Percentiles rank a stretch among this genome's conserved stretches.
phyloP scores from a whole-genome alignment of 1,140 invertebrate species.

The Brevipalpus yothersi region DNA sequence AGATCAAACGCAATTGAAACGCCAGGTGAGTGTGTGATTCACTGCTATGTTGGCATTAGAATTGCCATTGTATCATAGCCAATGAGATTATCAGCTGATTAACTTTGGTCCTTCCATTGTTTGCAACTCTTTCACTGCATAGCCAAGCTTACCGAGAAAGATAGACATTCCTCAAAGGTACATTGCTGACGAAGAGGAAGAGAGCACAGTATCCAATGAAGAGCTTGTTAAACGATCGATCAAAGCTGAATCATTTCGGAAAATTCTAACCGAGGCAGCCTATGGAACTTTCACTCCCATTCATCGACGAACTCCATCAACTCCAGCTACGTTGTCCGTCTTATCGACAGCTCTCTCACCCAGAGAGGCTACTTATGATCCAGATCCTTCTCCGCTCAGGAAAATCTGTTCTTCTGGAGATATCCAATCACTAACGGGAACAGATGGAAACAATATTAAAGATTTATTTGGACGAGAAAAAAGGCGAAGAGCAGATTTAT shows the following conservation, averaged over 20 bases:
- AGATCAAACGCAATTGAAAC: too few relatives aligned
- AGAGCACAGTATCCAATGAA: constrained; percentile 49
- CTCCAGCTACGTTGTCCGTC: not conserved
- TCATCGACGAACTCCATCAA: not conserved
- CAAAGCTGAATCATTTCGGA: constrained; percentile 70
- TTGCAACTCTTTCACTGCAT: not conserved
- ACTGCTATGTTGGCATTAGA: too few relatives aligned
- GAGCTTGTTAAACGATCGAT: constrained; percentile 41
- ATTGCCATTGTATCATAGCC: too few relatives aligned
- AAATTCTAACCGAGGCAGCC: constrained; percentile 50
- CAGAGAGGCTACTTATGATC: not conserved
- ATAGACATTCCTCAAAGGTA: constrained; percentile 73
- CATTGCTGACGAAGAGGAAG: constrained; percentile 45
- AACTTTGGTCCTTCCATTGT: not conserved
- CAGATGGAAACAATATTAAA: constrained; percentile 9
- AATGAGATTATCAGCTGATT: not conserved
- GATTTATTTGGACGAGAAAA: constrained; percentile 48
- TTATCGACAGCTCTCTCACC: not conserved
- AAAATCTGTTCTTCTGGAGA: not conserved
- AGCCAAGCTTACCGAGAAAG: constrained; percentile 54
- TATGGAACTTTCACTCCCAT: not conserved
- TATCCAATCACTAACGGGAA: constrained; percentile 5
- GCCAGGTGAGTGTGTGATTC: too few relatives aligned
- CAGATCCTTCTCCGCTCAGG: not conserved
- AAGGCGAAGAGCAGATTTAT: constrained; percentile 52